phyloP scores from a whole-genome alignment of 2,797 vertebrate genomes.

The Valencia hispanica region DNA sequence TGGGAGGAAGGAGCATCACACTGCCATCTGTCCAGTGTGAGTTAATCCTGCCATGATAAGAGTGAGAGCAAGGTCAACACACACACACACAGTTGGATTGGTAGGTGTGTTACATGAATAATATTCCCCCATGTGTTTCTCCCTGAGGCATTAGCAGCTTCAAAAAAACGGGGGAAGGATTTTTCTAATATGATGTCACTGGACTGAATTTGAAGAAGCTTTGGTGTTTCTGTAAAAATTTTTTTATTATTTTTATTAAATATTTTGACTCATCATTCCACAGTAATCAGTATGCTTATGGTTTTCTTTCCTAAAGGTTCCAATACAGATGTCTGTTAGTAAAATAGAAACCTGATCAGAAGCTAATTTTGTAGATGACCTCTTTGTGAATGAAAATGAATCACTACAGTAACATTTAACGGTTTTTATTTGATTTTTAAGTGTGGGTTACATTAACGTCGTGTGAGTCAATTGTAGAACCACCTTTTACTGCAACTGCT shows the following conservation, averaged over 20 bases:
- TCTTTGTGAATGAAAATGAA: too few species aligned
- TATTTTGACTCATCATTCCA: neutral
- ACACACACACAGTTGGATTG: constrained; percentile 28
- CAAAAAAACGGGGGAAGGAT: constrained; percentile 15
- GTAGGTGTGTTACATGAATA: constrained; percentile 52
- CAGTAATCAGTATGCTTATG: neutral
- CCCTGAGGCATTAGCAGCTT: constrained; percentile 27
- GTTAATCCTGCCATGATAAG: constrained; percentile 71
- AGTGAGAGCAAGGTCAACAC: constrained; percentile 48
- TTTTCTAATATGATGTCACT: neutral
- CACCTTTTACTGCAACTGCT: too few species aligned
- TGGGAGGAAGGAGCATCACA: constrained; percentile 46
- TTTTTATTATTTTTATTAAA: neutral
- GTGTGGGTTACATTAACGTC: too few species aligned
- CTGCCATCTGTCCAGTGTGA: constrained; percentile 72
- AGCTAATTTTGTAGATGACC: neutral
- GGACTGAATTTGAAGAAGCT: neutral
- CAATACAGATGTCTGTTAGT: neutral
- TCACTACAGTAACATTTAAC: too few species aligned
- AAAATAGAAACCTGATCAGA: neutral
- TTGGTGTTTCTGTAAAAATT: neutral
- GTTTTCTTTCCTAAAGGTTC: neutral
- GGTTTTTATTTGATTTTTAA: too few species aligned
- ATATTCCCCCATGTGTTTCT: constrained; percentile 25
- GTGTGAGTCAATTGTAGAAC: too few species aligned